A percentile compares a stretch with the other conserved stretches of the same genome.
Conservation (phyloP, 2,113 vertebrate genomes). For the Piprites chloris region DNA sequence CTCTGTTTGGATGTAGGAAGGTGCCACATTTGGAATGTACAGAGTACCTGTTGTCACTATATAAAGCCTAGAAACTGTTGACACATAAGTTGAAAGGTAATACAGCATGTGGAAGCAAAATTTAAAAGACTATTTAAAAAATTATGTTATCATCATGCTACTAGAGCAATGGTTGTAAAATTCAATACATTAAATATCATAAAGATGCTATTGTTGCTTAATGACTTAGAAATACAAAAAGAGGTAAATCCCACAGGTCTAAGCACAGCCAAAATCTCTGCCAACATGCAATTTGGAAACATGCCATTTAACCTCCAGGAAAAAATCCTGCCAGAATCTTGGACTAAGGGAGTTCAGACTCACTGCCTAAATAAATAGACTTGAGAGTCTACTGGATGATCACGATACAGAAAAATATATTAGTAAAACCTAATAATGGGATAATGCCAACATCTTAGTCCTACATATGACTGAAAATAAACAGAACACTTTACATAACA, state of each 20-base stretch:
- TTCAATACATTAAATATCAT: neutral
- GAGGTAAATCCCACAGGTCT: neutral
- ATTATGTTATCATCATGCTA: neutral
- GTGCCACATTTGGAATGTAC: neutral
- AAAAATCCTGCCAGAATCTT: constrained; percentile 20
- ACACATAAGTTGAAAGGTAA: neutral
- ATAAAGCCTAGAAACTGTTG: neutral
- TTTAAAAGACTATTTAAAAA: neutral
- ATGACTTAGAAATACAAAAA: constrained; percentile 8
- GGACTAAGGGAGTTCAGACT: neutral
- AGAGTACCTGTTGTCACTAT: neutral
- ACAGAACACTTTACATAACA: neutral
- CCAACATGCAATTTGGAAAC: constrained; percentile 33
- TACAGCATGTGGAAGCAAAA: neutral
- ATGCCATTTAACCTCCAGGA: constrained; percentile 37
- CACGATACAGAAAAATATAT: neutral
- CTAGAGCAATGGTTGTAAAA: neutral
- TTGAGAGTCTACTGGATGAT: neutral
- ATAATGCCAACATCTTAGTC: neutral
- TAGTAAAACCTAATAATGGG: neutral
- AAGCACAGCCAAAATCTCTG: constrained; percentile 14
- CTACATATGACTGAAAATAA: neutral
- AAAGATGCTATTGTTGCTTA: neutral
- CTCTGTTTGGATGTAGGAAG: neutral
- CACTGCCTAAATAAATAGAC: constrained; percentile 10